A percentile compares a stretch with the other conserved stretches of the same genome.
Conservation (phyloP, 2,797 vertebrate genomes). For the Pantherophis vulpinus region DNA sequence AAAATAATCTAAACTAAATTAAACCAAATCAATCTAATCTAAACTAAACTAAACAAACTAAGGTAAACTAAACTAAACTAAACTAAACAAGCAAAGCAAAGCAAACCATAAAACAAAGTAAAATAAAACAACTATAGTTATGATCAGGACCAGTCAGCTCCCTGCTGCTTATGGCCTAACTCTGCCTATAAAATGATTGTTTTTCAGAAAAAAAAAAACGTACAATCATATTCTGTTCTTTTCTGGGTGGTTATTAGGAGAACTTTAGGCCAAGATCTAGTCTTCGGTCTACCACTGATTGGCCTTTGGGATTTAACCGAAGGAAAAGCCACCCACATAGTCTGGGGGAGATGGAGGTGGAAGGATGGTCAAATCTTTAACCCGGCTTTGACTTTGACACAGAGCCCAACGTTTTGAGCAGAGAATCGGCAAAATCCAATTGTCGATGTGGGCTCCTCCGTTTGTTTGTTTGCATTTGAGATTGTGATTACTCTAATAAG, state of each 20-base stretch:
- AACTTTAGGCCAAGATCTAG: background rate
- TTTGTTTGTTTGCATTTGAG: background rate
- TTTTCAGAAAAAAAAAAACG: background rate
- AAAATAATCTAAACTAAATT: no score
- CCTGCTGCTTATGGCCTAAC: background rate
- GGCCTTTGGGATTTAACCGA: background rate
- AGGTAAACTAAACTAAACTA: no score
- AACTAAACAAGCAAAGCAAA: background rate
- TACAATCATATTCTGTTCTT: background rate
- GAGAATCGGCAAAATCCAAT: background rate
- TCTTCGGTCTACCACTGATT: background rate
- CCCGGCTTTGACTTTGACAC: background rate
- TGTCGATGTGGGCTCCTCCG: constrained; percentile 13
- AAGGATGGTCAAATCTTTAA: background rate
- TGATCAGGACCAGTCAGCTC: background rate
- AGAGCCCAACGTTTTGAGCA: background rate
- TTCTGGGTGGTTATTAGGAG: background rate
- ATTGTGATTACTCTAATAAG: constrained; percentile 29
- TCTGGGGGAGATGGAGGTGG: background rate
- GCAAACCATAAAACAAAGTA: background rate
- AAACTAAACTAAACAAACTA: background rate
- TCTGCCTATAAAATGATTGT: background rate
- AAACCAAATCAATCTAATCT: no score
- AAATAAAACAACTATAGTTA: background rate
- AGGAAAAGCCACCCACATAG: background rate